Evolutionary conservation across 1,140 invertebrate species (phyloP).

Genomic region (Mizuhopecten yessoensis): DNA sequence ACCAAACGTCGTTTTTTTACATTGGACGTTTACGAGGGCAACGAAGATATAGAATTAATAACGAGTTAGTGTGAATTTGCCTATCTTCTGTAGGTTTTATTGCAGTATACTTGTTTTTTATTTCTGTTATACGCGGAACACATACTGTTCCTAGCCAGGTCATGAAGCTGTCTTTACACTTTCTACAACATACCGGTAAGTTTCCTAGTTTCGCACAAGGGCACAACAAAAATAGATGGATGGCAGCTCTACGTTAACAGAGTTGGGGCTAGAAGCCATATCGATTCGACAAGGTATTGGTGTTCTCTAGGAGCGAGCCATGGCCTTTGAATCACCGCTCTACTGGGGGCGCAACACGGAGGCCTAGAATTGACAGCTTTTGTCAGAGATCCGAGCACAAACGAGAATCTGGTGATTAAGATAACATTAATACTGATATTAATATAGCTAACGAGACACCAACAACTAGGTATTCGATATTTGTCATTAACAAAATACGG

Average conservation of each 20-base stretch:
- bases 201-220: neutral
- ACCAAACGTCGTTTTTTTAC: too few species aligned
- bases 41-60: too few species aligned
- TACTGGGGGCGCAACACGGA: neutral
- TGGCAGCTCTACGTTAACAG: too few species aligned
- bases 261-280: neutral
- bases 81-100: too few species aligned
- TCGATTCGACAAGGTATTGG: constrained; percentile 13
- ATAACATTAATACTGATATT: neutral
- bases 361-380: neutral
- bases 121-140: too few species aligned
- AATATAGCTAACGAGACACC: neutral
- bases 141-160: too few species aligned
- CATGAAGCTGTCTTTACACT: too few species aligned
- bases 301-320: neutral
- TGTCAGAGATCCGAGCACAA: neutral
- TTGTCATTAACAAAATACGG: too few species aligned
- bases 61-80: too few species aligned
- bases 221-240: neutral
- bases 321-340: neutral
- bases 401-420: neutral
- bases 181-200: neutral
- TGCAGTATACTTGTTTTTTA: too few species aligned
- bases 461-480: too few species aligned
- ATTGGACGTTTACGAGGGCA: too few species aligned